A percentile compares a stretch with the other conserved stretches of the same genome.
Conservation (phyloP, 2,797 vertebrate genomes). For the Melanitta fusca region DNA sequence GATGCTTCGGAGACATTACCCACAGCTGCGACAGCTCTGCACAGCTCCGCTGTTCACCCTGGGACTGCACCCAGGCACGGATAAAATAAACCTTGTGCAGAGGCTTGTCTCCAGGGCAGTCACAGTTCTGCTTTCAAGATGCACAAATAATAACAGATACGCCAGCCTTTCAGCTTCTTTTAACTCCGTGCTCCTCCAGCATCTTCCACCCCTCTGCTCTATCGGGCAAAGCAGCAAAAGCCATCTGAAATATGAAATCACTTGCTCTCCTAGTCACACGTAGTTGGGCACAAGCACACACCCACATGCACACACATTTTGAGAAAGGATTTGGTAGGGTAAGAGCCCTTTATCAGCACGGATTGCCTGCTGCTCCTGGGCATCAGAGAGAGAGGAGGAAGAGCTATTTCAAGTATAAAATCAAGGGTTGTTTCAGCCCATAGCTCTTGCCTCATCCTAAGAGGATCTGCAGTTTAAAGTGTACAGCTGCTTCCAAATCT, state of each 20-base stretch:
- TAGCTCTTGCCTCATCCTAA: not conserved
- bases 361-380: not conserved
- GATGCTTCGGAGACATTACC: not conserved
- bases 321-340: not conserved
- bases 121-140: not conserved
- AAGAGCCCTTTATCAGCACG: not conserved
- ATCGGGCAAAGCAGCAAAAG: not conserved
- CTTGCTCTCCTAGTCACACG: not conserved
- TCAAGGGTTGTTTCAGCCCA: not conserved
- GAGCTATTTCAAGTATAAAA: not conserved
- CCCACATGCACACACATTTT: rapidly evolving
- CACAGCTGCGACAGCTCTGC: not conserved
- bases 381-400: not conserved
- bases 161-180: not conserved
- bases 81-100: not conserved
- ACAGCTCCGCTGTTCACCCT: not conserved
- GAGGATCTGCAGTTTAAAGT: not conserved
- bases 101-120: not conserved
- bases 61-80: not conserved
- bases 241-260: not conserved
- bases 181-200: not conserved
- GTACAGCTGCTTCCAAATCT: not conserved
- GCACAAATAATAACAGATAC: not conserved
- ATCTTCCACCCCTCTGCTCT: not conserved
- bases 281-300: not conserved